phyloP scores from a whole-genome alignment of 2,888 invertebrate genomes.

The Metellina segmentata region DNA sequence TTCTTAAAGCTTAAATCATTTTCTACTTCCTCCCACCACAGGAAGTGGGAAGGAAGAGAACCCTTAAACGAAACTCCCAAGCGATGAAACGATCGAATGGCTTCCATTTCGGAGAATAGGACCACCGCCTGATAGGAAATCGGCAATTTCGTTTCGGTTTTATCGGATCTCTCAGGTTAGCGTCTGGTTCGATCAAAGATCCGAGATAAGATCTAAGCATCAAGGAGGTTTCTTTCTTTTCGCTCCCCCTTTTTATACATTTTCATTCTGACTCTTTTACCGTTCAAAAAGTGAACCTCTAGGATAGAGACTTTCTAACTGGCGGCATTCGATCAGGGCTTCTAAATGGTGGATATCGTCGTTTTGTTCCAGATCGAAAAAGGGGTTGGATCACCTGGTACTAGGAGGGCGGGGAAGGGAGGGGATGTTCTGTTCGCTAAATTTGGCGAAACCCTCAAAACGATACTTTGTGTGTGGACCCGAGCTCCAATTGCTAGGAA shows the following conservation, averaged over 20 bases:
- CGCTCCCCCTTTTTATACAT: neutral
- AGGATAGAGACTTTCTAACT: neutral
- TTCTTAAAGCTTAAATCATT: conserved; percentile 47
- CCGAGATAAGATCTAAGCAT: conserved; percentile 26
- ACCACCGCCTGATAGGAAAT: conserved; percentile 49
- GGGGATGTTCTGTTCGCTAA: neutral
- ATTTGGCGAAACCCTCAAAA: neutral
- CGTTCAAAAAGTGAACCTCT: neutral
- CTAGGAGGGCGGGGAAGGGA: neutral
- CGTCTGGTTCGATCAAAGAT: conserved; percentile 32
- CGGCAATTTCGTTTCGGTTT: conserved; percentile 58
- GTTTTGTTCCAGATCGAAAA: neutral
- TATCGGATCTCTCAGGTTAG: conserved; percentile 49
- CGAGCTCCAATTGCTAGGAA: neutral
- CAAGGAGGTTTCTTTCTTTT: conserved; percentile 23
- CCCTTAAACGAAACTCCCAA: conserved; percentile 37
- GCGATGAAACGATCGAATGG: conserved; percentile 35
- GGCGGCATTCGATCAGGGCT: neutral
- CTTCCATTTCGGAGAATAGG: conserved; percentile 50
- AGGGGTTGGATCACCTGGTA: neutral
- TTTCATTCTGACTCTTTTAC: neutral
- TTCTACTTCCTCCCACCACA: neutral
- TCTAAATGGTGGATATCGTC: neutral
- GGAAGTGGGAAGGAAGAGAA: conserved; percentile 8
- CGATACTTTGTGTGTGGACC: neutral